Evolutionary conservation across 2,797 vertebrate species (phyloP).

Genomic region (Strix occidentalis): DNA sequence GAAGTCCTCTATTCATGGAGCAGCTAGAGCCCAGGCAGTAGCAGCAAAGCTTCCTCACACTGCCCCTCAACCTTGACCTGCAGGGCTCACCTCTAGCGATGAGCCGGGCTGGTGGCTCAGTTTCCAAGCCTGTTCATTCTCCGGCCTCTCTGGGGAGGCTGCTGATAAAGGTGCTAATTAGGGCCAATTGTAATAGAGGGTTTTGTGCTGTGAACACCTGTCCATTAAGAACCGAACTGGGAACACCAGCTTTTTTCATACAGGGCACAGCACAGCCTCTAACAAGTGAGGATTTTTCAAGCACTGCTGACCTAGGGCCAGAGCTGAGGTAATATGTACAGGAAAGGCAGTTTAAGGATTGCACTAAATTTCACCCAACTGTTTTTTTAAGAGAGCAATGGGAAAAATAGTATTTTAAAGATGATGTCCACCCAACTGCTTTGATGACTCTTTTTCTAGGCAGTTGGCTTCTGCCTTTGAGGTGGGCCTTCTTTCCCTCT

Average conservation of each 20-base stretch:
- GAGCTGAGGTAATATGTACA: not conserved
- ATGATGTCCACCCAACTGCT: not conserved
- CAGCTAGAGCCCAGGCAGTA: not conserved
- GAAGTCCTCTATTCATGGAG: slow-evolving; percentile 25
- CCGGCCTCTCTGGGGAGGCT: slow-evolving; percentile 41
- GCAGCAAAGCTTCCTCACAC: not conserved
- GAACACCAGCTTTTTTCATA: not conserved
- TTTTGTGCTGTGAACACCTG: slow-evolving; percentile 61
- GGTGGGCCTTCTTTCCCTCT: not conserved
- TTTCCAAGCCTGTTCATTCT: slow-evolving; percentile 36
- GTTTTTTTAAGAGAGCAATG: not conserved
- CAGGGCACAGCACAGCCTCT: not conserved
- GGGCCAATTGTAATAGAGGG: slow-evolving; percentile 1
- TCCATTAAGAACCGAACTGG: not conserved
- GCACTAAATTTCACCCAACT: not conserved
- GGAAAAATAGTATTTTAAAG: not conserved
- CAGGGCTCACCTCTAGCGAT: slow-evolving; percentile 28
- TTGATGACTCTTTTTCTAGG: not conserved
- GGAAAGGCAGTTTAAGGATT: not conserved
- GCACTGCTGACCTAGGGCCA: not conserved
- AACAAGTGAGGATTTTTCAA: not conserved
- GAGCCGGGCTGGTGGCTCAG: not conserved
- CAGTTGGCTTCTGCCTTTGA: not conserved
- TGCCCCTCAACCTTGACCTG: slow-evolving; percentile 64
- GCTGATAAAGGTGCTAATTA: slow-evolving; percentile 65